These are phyloP conservation scores for Geotrypetes seraphini DNA, from an alignment of 2,797 vertebrate species.

Conservation along the genomic window DNA sequence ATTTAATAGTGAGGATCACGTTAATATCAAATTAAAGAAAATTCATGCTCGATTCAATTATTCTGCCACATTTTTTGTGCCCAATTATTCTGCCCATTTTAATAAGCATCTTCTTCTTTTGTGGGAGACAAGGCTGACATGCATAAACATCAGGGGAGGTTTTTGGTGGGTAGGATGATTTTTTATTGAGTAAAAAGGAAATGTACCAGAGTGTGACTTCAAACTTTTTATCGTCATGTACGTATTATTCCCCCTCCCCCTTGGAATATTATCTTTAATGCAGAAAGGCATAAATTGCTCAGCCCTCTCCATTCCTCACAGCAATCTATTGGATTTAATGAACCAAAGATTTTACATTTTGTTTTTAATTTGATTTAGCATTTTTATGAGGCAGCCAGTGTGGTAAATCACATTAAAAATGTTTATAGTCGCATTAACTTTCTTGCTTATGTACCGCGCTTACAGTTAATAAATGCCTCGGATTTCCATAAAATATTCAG, in stretches of 20 bases:
- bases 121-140: neutral
- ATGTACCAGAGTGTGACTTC: neutral
- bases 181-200: too few species aligned
- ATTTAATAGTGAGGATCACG: neutral
- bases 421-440: conserved; percentile 56
- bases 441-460: conserved; percentile 46
- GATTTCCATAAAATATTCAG: conserved; percentile 79
- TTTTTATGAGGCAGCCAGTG: conserved; percentile 58
- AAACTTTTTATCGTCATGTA: too few species aligned
- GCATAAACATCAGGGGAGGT: too few species aligned
- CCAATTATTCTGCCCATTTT: conserved; percentile 7
- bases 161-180: too few species aligned
- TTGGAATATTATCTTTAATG: conserved; percentile 20
- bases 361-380: conserved; percentile 63
- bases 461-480: conserved; percentile 56
- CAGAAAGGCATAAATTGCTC: conserved; percentile 9
- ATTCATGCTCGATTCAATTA: neutral
- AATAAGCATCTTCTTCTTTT: conserved; percentile 15
- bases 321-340: conserved; percentile 39
- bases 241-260: neutral
- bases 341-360: conserved; percentile 47
- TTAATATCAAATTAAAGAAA: conserved; percentile 4
- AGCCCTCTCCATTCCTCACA: conserved; percentile 8
- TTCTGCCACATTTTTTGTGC: neutral
- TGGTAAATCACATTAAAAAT: conserved; percentile 62